phyloP scores from a whole-genome alignment of 2,113 vertebrate genomes.

The Scatophagus argus region DNA sequence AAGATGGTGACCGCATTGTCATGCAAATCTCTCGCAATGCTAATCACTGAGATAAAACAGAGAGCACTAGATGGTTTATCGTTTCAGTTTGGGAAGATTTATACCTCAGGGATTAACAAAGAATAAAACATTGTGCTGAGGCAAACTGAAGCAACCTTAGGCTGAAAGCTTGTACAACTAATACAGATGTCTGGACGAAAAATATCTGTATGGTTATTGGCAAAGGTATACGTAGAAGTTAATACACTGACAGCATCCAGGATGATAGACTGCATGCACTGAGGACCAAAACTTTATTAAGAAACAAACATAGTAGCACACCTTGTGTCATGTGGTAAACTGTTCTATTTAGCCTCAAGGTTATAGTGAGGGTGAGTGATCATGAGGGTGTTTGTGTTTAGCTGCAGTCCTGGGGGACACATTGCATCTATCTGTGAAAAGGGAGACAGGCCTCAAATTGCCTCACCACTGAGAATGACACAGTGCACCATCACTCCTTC shows the following conservation, averaged over 20 bases:
- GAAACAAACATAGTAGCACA: conserved; percentile 1
- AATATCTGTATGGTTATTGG: neutral
- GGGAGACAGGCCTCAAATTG: conserved; percentile 64
- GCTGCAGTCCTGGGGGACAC: conserved; percentile 58
- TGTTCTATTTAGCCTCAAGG: conserved; percentile 59
- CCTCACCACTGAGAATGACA: conserved; percentile 63
- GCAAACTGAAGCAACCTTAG: conserved; percentile 24
- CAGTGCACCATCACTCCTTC: conserved; percentile 59
- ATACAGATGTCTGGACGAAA: neutral
- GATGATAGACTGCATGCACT: neutral
- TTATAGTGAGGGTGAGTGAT: conserved; percentile 49
- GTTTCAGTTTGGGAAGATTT: conserved; percentile 55
- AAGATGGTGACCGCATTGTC: conserved; percentile 59
- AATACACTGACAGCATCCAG: conserved; percentile 9
- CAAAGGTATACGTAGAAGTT: neutral
- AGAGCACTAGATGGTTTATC: conserved; percentile 40
- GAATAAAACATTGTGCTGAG: conserved; percentile 26
- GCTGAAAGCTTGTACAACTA: conserved; percentile 1
- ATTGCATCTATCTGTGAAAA: conserved; percentile 59
- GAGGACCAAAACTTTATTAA: neutral
- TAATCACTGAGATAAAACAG: conserved; percentile 40
- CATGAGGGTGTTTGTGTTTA: conserved; percentile 61
- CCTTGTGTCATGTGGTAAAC: conserved; percentile 49
- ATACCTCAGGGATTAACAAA: conserved; percentile 51
- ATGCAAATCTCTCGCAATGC: conserved; percentile 68